Percentiles rank a stretch among this genome's conserved stretches.
Evolutionary conservation across 2,888 invertebrate species (phyloP).

Genomic region (Agonopterix arenella): DNA sequence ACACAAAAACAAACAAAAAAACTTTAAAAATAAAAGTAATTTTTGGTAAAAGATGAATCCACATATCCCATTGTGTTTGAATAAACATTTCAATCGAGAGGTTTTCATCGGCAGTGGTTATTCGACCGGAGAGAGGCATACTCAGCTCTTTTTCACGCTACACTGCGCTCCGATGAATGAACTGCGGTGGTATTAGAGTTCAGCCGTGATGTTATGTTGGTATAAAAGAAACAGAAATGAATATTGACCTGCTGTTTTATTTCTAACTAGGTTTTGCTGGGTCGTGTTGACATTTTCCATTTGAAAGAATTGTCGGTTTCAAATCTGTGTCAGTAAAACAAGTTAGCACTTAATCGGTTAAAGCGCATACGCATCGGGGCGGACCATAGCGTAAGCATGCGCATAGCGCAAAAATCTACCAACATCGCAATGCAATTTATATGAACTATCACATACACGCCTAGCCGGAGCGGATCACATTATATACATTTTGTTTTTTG

Average conservation of each 20-base stretch:
- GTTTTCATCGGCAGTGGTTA: conserved; percentile 55
- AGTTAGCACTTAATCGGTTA: too few species aligned
- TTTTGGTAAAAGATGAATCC: conserved; percentile 30
- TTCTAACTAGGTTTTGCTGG: neutral
- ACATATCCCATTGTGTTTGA: conserved; percentile 57
- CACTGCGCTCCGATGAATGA: conserved; percentile 56
- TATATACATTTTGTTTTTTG: too few species aligned
- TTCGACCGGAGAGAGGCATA: conserved; percentile 48
- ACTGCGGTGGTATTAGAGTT: conserved; percentile 50
- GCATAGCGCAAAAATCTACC: too few species aligned
- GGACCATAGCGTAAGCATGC: too few species aligned
- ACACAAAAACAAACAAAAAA: too few species aligned
- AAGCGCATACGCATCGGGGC: too few species aligned
- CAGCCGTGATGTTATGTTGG: conserved; percentile 21
- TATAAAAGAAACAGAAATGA: neutral
- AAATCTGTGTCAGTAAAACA: too few species aligned
- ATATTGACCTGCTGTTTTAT: neutral
- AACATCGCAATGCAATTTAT: too few species aligned
- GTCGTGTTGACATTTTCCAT: neutral
- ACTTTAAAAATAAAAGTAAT: neutral
- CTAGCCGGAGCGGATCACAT: too few species aligned
- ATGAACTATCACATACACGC: too few species aligned
- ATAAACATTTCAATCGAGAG: conserved; percentile 66
- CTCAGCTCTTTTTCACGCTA: conserved; percentile 62
- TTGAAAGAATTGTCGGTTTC: too few species aligned